Percentiles rank a stretch among this genome's conserved stretches.
phyloP scores from a whole-genome alignment of 1,140 invertebrate genomes.

The Drosophila busckii region DNA sequence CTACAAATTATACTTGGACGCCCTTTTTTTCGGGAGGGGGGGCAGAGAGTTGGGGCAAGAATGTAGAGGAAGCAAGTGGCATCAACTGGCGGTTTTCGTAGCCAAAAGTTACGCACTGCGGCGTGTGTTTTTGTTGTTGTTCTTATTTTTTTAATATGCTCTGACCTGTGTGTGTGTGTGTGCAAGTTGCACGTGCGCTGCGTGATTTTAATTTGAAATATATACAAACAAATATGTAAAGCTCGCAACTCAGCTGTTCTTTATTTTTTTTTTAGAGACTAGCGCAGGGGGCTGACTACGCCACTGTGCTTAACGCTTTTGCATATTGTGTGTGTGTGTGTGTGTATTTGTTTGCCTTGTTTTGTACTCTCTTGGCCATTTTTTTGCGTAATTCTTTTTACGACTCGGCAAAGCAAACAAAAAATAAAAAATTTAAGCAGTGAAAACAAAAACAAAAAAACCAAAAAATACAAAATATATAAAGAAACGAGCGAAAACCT shows the following conservation, averaged over 20 bases:
- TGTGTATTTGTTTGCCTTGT: slow-evolving; percentile 41
- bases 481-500: slow-evolving; percentile 12
- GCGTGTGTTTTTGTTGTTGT: slow-evolving; percentile 51
- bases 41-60: too few relatives aligned
- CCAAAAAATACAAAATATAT: slow-evolving; percentile 1
- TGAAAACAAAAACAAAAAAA: slow-evolving; percentile 6
- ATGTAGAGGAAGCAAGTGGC: too few relatives aligned
- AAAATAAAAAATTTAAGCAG: slow-evolving; percentile 6
- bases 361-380: slow-evolving; percentile 33
- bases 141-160: slow-evolving; percentile 65
- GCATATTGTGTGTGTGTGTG: slow-evolving; percentile 17
- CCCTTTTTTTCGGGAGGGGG: too few relatives aligned
- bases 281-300: too few relatives aligned
- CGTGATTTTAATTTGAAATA: slow-evolving; percentile 75
- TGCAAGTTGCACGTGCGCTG: slow-evolving; percentile 56
- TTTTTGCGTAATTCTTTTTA: slow-evolving; percentile 67
- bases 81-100: too few relatives aligned
- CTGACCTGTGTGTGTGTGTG: slow-evolving; percentile 37
- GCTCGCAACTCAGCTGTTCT: slow-evolving; percentile 14
- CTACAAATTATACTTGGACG: too few relatives aligned
- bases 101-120: slow-evolving; percentile 70
- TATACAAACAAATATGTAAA: slow-evolving; percentile 25
- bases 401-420: slow-evolving; percentile 62
- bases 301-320: too few relatives aligned
- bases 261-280: slow-evolving; percentile 45